These are phyloP conservation scores for Drosophila sturtevanti DNA, from an alignment of 1,140 invertebrate species.

Conservation along the genomic window DNA sequence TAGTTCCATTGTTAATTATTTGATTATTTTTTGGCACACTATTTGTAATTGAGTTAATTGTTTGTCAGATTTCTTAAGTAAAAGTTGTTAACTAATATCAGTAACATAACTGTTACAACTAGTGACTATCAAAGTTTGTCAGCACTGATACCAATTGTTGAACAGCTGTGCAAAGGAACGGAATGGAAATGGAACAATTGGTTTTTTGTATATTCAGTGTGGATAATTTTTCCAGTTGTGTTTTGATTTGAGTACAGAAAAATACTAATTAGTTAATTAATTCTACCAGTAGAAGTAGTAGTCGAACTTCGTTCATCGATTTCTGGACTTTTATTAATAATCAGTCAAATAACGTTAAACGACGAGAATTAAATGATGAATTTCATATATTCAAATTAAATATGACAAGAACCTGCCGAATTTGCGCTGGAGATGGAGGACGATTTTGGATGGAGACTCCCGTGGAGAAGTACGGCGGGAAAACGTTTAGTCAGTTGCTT, in stretches of 20 bases:
- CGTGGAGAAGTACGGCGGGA: conserved; percentile 53
- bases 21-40: no score
- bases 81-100: no score
- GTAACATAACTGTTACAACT: no score
- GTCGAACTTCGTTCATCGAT: no score
- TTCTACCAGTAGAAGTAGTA: no score
- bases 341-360: no score
- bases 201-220: neutral
- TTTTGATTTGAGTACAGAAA: no score
- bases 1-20: no score
- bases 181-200: neutral
- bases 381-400: conserved; percentile 4
- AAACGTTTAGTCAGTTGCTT: conserved; percentile 58
- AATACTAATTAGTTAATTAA: no score
- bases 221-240: neutral
- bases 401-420: conserved; percentile 59
- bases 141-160: neutral
- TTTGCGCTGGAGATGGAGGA: conserved; percentile 50
- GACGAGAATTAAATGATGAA: neutral
- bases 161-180: neutral
- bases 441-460: conserved; percentile 66
- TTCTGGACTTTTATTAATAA: no score
- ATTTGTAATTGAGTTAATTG: no score
- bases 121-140: neutral
- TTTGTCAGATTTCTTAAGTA: no score